Base-by-base conservation (phyloP, 2,888 invertebrate species). In the Heliconius ethilla region DNA sequence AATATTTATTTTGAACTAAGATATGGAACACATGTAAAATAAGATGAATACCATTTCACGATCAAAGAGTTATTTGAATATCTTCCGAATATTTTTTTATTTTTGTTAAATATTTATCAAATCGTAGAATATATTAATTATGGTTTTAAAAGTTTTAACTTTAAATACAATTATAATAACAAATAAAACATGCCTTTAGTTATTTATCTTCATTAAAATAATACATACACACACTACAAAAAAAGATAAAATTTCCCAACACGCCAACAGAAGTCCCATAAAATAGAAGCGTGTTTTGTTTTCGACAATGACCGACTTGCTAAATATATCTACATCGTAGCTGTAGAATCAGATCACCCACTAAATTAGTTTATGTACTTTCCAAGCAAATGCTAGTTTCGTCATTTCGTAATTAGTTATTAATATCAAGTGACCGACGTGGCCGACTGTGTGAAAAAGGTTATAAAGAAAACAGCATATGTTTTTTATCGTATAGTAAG, bases 291-390 rank as follows among this genome's bases (percentile, higher is more conserved):
- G 63, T 59, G 72, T 72, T 72, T 72, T 72, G 74, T 29, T 65
- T 22, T 33, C 62, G 79, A 62, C 80, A 80, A 69, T 80, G 81
- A 82, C 80, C 81, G 78, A 81, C 75, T 80, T 78, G 72, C 82
- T 82, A 82, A 80, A 81, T 80, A 82, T 82, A 63, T 15, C 63
- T 6, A 83, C 78, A 40, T 51, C 77, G 73, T 73, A 18, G 78
- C 67, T 59, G 80, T 66, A 78, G 69, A 76, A 75, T 81, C 81
- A 79, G 79, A 81, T 81, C 83, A 82, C 79, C 82, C n/a, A 67
- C 77, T 76, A 79, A 83, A 82, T 79, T 81, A 80, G 78, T 63
- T 75, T 74, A 67, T 55, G 40, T 55, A 45, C 70, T 73, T 74
- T 37, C 70, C 67, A 63, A 70, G 59, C 51, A 70, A 72, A 59